phyloP scores from a whole-genome alignment of 2,797 vertebrate genomes.

The Selene dorsalis region DNA sequence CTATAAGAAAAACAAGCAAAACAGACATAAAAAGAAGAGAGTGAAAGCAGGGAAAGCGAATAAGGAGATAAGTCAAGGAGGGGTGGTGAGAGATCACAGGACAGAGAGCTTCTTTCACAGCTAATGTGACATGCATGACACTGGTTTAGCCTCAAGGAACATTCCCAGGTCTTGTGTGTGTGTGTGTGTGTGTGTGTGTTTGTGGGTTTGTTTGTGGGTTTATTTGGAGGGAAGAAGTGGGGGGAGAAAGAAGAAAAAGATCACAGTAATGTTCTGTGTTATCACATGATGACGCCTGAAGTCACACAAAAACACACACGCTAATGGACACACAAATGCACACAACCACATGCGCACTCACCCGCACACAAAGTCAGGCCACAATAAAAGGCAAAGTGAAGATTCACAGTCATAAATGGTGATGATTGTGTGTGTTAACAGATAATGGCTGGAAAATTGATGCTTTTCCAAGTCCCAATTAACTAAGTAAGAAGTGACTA shows the following conservation, averaged over 20 bases:
- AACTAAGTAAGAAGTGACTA: neutral
- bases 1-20: neutral
- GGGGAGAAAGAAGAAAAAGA: slow-evolving; percentile 43
- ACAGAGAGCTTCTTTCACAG: slow-evolving; percentile 80
- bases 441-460: slow-evolving; percentile 13
- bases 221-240: slow-evolving; percentile 3
- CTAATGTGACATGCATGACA: slow-evolving; percentile 82
- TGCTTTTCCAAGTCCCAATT: neutral
- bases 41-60: slow-evolving; percentile 14
- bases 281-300: slow-evolving; percentile 76
- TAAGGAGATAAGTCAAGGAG: slow-evolving; percentile 45
- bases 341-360: slow-evolving; percentile 16
- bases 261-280: slow-evolving; percentile 70
- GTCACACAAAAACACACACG: slow-evolving; percentile 55
- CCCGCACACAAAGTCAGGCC: slow-evolving; percentile 1
- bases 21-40: slow-evolving; percentile 2
- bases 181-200: slow-evolving; percentile 56
- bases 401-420: neutral
- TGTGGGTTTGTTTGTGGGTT: slow-evolving; percentile 33
- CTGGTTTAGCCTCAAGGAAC: slow-evolving; percentile 74
- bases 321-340: slow-evolving; percentile 7
- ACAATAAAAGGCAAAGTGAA: slow-evolving; percentile 1
- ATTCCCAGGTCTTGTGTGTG: slow-evolving; percentile 64
- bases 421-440: neutral
- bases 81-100: slow-evolving; percentile 66